Evolutionary conservation across 1,140 invertebrate genomes (phyloP).

Genomic region (Brachionus angularis): DNA sequence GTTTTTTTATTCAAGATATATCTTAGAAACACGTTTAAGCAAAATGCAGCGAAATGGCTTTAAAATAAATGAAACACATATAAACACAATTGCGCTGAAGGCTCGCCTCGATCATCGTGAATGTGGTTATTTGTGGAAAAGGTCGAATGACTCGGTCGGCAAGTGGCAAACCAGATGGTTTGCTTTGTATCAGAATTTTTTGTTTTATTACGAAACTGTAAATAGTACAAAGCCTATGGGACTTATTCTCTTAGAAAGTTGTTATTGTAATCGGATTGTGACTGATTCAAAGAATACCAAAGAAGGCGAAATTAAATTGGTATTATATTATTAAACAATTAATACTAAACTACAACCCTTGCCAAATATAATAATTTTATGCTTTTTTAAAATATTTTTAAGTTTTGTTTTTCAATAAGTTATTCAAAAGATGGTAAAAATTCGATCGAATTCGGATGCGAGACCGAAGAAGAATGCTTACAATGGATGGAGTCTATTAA

Average conservation of each 20-base stretch:
- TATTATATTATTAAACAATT: not conserved
- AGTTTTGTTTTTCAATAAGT: constrained; percentile 83
- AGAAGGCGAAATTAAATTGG: constrained; percentile 10
- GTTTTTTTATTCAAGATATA: too few relatives aligned
- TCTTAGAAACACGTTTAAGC: too few relatives aligned
- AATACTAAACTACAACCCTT: too few relatives aligned
- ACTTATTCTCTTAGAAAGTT: constrained; percentile 78
- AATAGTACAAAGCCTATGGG: constrained; percentile 69
- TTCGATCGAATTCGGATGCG: constrained; percentile 78
- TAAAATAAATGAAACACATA: constrained; percentile 39
- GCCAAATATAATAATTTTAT: not conserved
- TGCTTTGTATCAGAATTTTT: constrained; percentile 81
- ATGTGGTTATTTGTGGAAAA: constrained; percentile 40
- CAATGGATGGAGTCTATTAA: constrained; percentile 83
- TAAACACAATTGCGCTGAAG: constrained; percentile 27
- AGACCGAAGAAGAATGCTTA: constrained; percentile 77
- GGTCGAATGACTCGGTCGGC: not conserved
- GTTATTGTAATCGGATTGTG: constrained; percentile 65
- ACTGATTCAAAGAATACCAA: constrained; percentile 16
- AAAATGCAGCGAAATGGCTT: constrained; percentile 22
- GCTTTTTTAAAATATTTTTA: constrained; percentile 54
- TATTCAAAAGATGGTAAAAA: constrained; percentile 78
- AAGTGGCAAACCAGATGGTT: constrained; percentile 64
- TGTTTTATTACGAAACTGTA: constrained; percentile 86
- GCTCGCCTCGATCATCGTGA: constrained; percentile 42